Conservation (phyloP, 2,113 vertebrate species). For the Chrysochloris asiatica region DNA sequence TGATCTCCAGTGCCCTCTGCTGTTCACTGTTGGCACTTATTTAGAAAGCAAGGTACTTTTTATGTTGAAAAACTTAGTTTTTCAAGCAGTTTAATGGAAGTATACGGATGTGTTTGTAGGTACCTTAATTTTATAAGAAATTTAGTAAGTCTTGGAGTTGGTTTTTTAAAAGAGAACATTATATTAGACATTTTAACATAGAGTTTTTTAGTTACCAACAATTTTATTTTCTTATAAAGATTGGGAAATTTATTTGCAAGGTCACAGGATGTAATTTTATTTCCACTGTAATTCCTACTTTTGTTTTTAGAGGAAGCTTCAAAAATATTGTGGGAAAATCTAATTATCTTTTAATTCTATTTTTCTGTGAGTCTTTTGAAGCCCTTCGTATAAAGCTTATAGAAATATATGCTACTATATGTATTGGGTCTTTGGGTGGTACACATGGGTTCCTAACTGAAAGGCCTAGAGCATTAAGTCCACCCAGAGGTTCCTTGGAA, state of each 20-base stretch:
- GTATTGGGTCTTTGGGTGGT: not conserved
- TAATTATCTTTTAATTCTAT: no score
- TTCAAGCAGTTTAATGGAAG: not conserved
- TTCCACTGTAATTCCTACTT: not conserved
- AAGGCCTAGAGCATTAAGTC: not conserved
- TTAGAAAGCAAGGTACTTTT: not conserved
- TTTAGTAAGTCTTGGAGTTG: not conserved
- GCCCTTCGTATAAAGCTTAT: no score
- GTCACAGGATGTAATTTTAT: not conserved
- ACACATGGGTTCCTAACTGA: not conserved
- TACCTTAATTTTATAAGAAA: not conserved
- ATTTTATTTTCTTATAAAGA: conserved; percentile 15
- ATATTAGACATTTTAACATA: not conserved
- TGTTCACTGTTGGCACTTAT: not conserved
- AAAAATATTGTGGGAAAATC: no score
- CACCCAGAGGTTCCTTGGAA: not conserved
- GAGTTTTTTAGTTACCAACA: not conserved
- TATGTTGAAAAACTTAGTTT: not conserved
- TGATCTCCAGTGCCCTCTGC: not conserved
- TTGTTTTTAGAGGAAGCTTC: no score
- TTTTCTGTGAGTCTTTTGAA: no score
- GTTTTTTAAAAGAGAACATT: not conserved
- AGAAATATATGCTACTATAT: not conserved
- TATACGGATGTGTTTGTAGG: not conserved
- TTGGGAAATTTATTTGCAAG: conserved; percentile 15